Percentiles rank a stretch among this genome's conserved stretches.
phyloP scores from a whole-genome alignment of 2,113 vertebrate genomes.

The Sciurus niger region DNA sequence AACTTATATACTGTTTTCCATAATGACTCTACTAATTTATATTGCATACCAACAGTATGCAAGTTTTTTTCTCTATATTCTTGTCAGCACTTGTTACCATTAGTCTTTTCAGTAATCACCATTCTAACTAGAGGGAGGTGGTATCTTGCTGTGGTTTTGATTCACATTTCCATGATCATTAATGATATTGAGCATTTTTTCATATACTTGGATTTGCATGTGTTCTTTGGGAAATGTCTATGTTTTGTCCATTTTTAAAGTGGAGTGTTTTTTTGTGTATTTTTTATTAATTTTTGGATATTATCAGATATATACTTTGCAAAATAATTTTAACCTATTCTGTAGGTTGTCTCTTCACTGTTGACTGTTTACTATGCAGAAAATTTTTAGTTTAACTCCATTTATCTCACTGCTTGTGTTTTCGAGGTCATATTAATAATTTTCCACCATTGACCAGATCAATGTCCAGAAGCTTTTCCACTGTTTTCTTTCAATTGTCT shows the following conservation, averaged over 20 bases:
- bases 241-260: background rate
- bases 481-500: background rate
- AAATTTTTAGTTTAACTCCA: background rate
- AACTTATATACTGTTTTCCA: background rate
- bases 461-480: background rate
- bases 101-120: background rate
- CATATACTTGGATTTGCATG: background rate
- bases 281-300: background rate
- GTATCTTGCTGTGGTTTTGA: background rate
- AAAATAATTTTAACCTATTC: background rate
- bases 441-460: background rate
- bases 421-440: background rate
- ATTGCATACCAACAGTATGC: background rate
- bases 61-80: background rate
- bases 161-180: background rate
- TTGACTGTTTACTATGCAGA: background rate
- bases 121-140: background rate
- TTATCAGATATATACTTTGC: background rate
- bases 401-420: background rate
- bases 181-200: background rate
- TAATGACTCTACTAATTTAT: background rate
- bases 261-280: background rate
- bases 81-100: background rate
- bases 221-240: background rate
- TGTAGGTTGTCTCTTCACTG: background rate